phyloP scores from a whole-genome alignment of 2,113 vertebrate species.

The Syrrhaptes paradoxus region DNA sequence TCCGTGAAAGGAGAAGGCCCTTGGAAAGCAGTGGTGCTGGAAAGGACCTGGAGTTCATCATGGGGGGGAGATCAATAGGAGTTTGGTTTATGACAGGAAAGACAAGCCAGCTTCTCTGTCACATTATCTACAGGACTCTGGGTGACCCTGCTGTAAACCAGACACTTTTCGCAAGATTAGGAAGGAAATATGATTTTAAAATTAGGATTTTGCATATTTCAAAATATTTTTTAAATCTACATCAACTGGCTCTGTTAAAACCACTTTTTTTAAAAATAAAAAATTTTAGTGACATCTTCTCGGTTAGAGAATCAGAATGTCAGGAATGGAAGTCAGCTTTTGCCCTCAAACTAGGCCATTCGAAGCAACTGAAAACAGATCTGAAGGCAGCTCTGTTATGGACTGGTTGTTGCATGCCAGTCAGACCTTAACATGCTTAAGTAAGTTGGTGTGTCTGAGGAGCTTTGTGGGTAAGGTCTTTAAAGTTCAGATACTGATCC shows the following conservation, averaged over 20 bases:
- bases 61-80: not conserved
- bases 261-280: too few species aligned
- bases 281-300: not conserved
- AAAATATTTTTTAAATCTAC: not conserved
- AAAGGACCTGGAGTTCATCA: not conserved
- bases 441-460: not conserved
- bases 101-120: not conserved
- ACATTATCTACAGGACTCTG: not conserved
- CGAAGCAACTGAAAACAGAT: not conserved
- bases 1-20: not conserved
- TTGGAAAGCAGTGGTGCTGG: not conserved
- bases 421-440: not conserved
- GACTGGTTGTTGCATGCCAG: not conserved
- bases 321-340: not conserved
- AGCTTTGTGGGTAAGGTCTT: not conserved
- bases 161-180: not conserved
- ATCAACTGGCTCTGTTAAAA: too few species aligned
- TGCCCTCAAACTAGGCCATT: not conserved
- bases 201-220: not conserved
- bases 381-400: not conserved
- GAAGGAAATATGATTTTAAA: not conserved
- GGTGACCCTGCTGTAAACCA: not conserved
- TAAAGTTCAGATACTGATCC: not conserved
- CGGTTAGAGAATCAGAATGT: not conserved
- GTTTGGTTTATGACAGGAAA: not conserved